Conservation (phyloP, 2,888 invertebrate genomes). For the Cotesia congregata region DNA sequence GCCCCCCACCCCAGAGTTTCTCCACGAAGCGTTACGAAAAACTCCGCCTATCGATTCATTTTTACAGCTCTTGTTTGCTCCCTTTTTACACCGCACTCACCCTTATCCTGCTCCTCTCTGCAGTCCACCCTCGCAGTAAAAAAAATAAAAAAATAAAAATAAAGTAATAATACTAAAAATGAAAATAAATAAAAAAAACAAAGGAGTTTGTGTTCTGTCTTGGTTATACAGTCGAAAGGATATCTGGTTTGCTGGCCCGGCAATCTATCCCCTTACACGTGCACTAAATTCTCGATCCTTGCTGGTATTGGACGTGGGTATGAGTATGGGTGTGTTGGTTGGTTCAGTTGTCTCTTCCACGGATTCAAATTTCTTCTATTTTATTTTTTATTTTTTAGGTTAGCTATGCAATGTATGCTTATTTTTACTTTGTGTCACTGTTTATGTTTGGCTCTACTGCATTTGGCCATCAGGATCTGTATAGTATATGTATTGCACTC, state of each 20-base stretch:
- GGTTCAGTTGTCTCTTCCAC: background rate
- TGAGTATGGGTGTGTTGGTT: background rate
- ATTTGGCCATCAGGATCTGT: constrained; percentile 33
- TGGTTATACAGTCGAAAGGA: constrained; percentile 2
- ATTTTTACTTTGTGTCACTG: background rate
- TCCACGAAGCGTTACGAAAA: constrained; percentile 65
- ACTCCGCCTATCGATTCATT: constrained; percentile 71
- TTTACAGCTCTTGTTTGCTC: constrained; percentile 65
- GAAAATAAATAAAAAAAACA: background rate
- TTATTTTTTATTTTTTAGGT: background rate
- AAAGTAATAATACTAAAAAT: background rate
- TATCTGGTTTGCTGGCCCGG: constrained; percentile 1
- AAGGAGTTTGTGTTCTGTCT: background rate
- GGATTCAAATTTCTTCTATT: background rate
- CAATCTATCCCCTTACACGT: constrained; percentile 18
- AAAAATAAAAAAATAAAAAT: background rate
- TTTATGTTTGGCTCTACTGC: constrained; percentile 8
- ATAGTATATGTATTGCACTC: constrained; percentile 28
- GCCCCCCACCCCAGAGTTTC: constrained; percentile 54
- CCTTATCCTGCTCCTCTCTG: constrained; percentile 12
- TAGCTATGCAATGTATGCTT: background rate
- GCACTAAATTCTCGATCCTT: constrained; percentile 32
- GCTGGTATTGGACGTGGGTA: background rate
- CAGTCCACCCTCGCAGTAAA: background rate
- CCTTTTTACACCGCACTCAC: constrained; percentile 32